Evolutionary conservation across 2,797 vertebrate genomes (phyloP), one percentile per base, ranked within the genome.

Genomic region (Ataeniobius toweri): DNA sequence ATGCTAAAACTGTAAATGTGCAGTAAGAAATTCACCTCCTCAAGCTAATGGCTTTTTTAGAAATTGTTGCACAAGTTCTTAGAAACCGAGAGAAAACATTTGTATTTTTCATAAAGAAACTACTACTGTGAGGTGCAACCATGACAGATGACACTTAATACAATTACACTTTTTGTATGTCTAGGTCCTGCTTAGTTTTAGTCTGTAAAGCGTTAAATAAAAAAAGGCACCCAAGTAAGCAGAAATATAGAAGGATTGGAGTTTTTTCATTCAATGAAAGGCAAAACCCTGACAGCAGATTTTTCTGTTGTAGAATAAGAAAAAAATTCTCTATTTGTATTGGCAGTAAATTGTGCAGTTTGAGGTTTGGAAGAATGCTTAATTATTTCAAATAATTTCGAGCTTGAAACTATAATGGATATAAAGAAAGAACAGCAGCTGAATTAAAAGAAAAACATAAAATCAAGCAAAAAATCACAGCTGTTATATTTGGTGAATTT

Each of bases 401-500:
- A 53, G 46, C 36, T 78, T 0, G 31, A 41, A 58, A 26, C 56
- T 58, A 4, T 24, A n/a, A n/a, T 9, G 56, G 14, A 51, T n/a
- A n/a, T 9, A 3, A 26, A n/a, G 12, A 58, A 58, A 58, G 1
- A n/a, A 26, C 24, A 24, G 22, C 3, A 31, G 31, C 24, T 56
- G n/a, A 58, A 9, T 58, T 3, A 13, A 46, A 22, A 74, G 31
- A 24, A 48, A 12, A 18, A n/a, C 7, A 56, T 2, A n/a, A 44
- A 3, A 3, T 0, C 46, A 56, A 36, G 16, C 31, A 14, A 53
- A 61, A 18, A 78, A 65, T 13, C 18, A 48, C 28, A 78, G 58
- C n/a, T 16, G 56, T 61, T 31, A 63, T 16, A 63, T 72, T 63
- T 61, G 36, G 76, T 53, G 58, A 72, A 72, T 63, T 72, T 78